Percentiles rank a stretch among this genome's conserved stretches.
Evolutionary conservation across 2,113 vertebrate genomes (phyloP).

Genomic region (Mionectes macconnelli): DNA sequence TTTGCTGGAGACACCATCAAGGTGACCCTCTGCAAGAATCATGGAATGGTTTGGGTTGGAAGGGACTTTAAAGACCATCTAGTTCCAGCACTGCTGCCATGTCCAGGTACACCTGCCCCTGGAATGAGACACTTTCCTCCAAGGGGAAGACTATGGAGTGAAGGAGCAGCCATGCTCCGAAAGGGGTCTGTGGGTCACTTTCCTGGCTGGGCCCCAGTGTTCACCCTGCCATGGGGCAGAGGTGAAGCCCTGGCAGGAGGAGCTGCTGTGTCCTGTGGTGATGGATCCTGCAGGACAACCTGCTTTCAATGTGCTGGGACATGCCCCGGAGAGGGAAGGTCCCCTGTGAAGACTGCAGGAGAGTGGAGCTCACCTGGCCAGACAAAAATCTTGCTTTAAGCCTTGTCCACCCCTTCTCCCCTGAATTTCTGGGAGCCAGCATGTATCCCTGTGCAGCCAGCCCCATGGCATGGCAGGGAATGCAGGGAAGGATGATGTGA

Average conservation of each 20-base stretch:
- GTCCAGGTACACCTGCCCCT: not conserved
- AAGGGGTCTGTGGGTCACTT: not conserved
- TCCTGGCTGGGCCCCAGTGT: not conserved
- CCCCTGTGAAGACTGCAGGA: not conserved
- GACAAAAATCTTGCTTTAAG: not conserved
- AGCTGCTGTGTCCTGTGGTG: fast-evolving
- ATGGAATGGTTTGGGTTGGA: not conserved
- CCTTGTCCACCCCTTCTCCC: not conserved
- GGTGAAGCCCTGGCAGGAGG: not conserved
- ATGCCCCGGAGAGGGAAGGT: not conserved
- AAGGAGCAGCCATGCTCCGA: not conserved
- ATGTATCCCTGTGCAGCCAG: not conserved
- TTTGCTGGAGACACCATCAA: not conserved
- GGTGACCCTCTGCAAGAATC: not conserved
- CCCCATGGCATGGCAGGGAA: not conserved
- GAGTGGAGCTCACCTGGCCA: fast-evolving
- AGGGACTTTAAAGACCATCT: too few relatives aligned
- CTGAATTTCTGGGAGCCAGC: fast-evolving
- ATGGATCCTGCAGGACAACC: not conserved
- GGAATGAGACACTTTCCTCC: not conserved
- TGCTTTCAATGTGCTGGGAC: not conserved
- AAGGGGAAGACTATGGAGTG: fast-evolving
- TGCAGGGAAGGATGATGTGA: fast-evolving
- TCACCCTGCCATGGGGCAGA: fast-evolving
- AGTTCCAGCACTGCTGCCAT: not conserved